A percentile compares a stretch with the other conserved stretches of the same genome.
These are phyloP conservation scores for Bubo bubo DNA, from an alignment of 2,113 vertebrate species.

Conservation along the genomic window DNA sequence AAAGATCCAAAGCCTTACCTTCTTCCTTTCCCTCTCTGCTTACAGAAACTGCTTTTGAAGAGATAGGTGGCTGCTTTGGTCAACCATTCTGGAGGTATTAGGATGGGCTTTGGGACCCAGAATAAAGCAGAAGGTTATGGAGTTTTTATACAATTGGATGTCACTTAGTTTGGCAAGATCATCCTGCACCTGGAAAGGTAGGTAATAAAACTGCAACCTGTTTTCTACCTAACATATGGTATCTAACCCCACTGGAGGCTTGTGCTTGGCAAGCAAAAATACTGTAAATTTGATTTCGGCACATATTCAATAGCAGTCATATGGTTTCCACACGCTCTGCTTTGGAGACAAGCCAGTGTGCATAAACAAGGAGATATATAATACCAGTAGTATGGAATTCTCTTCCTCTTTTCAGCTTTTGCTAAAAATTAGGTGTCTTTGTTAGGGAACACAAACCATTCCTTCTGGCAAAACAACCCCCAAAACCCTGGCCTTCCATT, in stretches of 20 bases:
- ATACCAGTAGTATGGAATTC: slow-evolving; percentile 55
- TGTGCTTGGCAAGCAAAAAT: slow-evolving; percentile 48
- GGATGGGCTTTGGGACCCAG: not conserved
- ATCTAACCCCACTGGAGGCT: slow-evolving; percentile 28
- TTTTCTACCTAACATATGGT: slow-evolving; percentile 57
- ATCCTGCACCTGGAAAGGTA: slow-evolving; percentile 44
- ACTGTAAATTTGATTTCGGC: slow-evolving; percentile 59
- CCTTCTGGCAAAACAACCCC: slow-evolving; percentile 14
- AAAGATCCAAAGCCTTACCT: not conserved
- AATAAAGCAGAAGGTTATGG: not conserved
- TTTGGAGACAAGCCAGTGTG: slow-evolving; percentile 52
- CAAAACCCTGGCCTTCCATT: not conserved
- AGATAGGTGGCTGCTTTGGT: not conserved
- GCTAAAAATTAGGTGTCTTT: slow-evolving; percentile 61
- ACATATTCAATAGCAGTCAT: slow-evolving; percentile 51
- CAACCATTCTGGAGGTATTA: not conserved
- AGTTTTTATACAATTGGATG: not conserved
- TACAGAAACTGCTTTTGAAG: not conserved
- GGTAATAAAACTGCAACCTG: slow-evolving; percentile 55
- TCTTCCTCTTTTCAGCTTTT: slow-evolving; percentile 44
- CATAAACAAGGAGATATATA: slow-evolving; percentile 47
- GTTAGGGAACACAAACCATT: slow-evolving; percentile 41
- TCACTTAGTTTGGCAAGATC: slow-evolving; percentile 21
- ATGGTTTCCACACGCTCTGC: slow-evolving; percentile 55
- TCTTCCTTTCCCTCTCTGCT: not conserved